Evolutionary conservation across 2,113 vertebrate species (phyloP).

Genomic region (Irena cyanogastra): DNA sequence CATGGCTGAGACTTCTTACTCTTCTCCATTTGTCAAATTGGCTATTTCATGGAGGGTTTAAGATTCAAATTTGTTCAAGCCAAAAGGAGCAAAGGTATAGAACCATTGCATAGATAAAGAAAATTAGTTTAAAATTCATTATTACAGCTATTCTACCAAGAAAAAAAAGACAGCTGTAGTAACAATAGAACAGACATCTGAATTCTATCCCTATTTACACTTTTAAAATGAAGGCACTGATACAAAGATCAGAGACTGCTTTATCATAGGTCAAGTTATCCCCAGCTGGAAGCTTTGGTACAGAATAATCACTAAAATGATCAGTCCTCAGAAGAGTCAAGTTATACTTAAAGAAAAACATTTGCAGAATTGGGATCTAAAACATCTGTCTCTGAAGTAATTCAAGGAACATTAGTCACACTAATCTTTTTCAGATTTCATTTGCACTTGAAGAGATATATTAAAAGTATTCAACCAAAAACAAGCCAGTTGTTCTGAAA

Average conservation of each 20-base stretch:
- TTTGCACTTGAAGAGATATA: conserved; percentile 23
- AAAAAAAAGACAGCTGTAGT: not conserved
- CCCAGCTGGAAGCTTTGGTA: not conserved
- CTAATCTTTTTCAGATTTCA: conserved; percentile 2
- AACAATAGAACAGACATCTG: not conserved
- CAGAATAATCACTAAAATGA: not conserved
- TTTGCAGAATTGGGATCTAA: not conserved
- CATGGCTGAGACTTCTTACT: not conserved
- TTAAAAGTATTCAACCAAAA: not conserved
- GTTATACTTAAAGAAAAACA: not conserved
- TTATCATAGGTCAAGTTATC: not conserved
- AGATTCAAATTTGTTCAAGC: not conserved
- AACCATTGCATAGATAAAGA: not conserved
- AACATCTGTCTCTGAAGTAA: not conserved
- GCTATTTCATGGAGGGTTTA: not conserved
- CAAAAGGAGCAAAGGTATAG: not conserved
- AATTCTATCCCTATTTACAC: not conserved
- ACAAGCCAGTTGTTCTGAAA: not conserved
- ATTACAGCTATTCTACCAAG: not conserved
- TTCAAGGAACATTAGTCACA: conserved; percentile 18
- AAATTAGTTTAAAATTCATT: not conserved
- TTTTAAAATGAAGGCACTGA: not conserved
- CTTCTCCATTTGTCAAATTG: not conserved
- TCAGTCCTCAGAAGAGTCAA: not conserved
- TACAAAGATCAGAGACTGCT: not conserved